Base-by-base conservation (phyloP, 2,797 vertebrate species). In the Leptoclinus maculatus region DNA sequence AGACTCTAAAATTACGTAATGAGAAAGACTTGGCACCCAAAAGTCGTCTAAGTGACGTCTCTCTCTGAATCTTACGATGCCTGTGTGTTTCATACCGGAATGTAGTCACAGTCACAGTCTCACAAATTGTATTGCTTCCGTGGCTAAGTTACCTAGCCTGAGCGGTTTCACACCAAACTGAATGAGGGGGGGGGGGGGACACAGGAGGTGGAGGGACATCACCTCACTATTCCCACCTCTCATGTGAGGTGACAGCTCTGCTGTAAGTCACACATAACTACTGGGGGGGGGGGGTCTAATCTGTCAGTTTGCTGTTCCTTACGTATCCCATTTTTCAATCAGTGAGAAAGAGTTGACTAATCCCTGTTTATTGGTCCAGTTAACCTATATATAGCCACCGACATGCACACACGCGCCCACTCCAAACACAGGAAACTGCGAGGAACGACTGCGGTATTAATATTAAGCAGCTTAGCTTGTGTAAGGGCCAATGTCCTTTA, bases 391-490 rank as follows among this genome's bases (percentile, higher is more conserved):
- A 84, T 91, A 90, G 90, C 72, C 54, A 23, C 4, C 13, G 27
- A 62, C 66, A 68, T 27, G 3, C 53, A 49, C 80, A 66, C 74
- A 78, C 71, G 7, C 66, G 12, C 63, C 68, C 67, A 38, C 66
- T 13, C 49, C 76, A 87, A 87, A 85, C 75, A 84, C 69, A 80
- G 78, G 53, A 84, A 88, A 86, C 14, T 0, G 53, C 77, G 51
- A 83, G 73, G 68, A 91, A 86, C 23, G 6, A 32, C 78, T 63
- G 79, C 56, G 10, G 88, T 81, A 89, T 91, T 91, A 89, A 87
- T 89, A 90, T 89, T 91, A 92, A 93, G 89, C 87, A 89, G 91
- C 84, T 93, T 91, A 91, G 69, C 73, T 87, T 85, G 83, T 82
- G 83, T 90, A 86, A 83, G 60, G 74, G 79, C 84, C 83, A 87